Percentiles rank a stretch among this genome's conserved stretches.
Conservation (phyloP, 2,888 invertebrate species). For the Strigamia transsilvanica region DNA sequence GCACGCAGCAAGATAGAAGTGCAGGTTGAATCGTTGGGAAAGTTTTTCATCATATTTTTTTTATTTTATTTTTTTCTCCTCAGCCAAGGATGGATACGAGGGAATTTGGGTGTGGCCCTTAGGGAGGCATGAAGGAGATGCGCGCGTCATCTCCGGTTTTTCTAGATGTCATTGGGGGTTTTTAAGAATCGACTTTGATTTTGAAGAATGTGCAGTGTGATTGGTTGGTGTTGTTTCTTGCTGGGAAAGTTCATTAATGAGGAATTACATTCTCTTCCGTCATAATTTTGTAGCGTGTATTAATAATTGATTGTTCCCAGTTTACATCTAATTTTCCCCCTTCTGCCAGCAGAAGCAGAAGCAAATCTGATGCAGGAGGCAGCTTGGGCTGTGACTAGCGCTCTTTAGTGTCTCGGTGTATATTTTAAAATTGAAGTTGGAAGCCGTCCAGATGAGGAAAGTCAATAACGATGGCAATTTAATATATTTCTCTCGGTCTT, state of each 20-base stretch:
- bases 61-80: neutral
- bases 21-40: constrained; percentile 25
- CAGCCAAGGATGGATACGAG: constrained; percentile 26
- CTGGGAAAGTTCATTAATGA: constrained; percentile 51
- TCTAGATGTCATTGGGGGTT: constrained; percentile 21
- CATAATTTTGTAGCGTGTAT: constrained; percentile 45
- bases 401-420: constrained; percentile 54
- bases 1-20: constrained; percentile 10
- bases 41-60: constrained; percentile 30
- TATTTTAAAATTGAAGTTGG: constrained; percentile 55
- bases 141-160: constrained; percentile 30
- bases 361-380: constrained; percentile 53
- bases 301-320: constrained; percentile 54
- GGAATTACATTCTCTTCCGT: constrained; percentile 46
- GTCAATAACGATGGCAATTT: constrained; percentile 55
- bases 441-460: constrained; percentile 53
- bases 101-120: constrained; percentile 21
- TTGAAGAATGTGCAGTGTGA: constrained; percentile 13
- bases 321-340: constrained; percentile 51
- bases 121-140: constrained; percentile 15
- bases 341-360: constrained; percentile 28
- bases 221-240: constrained; percentile 27
- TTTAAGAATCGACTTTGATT: constrained; percentile 4
- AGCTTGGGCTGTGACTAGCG: constrained; percentile 32
- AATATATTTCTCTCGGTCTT: constrained; percentile 50